Percentiles rank a stretch among this genome's conserved stretches.
Evolutionary conservation across 2,888 invertebrate genomes (phyloP).

Genomic region (Didymodactylos carnosus): DNA sequence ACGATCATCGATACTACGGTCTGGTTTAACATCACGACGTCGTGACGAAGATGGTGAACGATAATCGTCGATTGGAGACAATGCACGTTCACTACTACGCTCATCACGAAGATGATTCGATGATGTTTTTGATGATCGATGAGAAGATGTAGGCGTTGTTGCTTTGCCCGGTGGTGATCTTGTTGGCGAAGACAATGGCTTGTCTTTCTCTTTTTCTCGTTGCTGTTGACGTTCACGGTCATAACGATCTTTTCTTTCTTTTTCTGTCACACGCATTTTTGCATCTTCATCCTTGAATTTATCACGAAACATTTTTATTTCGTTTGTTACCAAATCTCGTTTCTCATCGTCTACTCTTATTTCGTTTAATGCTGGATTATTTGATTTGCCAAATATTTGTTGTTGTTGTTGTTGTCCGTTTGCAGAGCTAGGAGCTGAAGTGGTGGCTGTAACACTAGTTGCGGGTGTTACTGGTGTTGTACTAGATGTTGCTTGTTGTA

Average conservation of each 20-base stretch:
- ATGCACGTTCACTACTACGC: neutral
- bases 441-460: neutral
- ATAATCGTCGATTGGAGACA: neutral
- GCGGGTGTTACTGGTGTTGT: neutral
- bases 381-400: no score
- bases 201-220: neutral
- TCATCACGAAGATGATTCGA: neutral
- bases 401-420: no score
- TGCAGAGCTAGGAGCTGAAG: neutral
- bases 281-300: neutral
- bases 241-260: constrained; percentile 1
- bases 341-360: neutral
- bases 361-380: neutral
- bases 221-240: neutral
- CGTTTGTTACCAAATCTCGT: neutral
- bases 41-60: neutral
- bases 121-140: neutral
- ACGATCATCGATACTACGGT: no score
- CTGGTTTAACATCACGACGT: no score
- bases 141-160: neutral
- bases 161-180: neutral
- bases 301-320: neutral
- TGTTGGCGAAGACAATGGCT: neutral
- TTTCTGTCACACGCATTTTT: neutral
- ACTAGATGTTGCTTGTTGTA: neutral